Evolutionary conservation across 2,797 vertebrate genomes (phyloP), one percentile per base, ranked within the genome.

Genomic region (Lagodon rhomboides): DNA sequence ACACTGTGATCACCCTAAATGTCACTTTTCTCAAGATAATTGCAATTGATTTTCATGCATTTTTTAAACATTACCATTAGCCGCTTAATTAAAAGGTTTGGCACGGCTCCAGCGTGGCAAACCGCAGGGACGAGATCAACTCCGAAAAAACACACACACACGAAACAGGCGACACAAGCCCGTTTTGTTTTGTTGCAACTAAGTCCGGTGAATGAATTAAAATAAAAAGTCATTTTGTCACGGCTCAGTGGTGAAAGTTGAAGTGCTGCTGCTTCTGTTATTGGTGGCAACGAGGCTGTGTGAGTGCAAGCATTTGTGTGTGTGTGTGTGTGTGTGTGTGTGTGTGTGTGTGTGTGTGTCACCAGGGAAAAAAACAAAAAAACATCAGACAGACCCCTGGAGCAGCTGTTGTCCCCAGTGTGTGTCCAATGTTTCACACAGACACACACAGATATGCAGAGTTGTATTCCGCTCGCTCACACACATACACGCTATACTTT

Each of bases 341-440:
- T 27, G 27, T 27, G 27, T 27, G 27, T 27, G 27, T 68, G n/a
- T 76, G 68, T 44, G 58, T 63, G 75, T 85, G 75, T 87, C 83
- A 85, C 74, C 38, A 77, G 77, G 75, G 72, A 16, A 58, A 59
- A 69, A 55, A 61, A 62, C 76, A 66, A 62, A 65, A 69, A 74
- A 71, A 25, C 68, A 79, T 80, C 80, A 65, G 80, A 82, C 87
- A 85, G 79, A 84, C 85, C 89, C 89, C 85, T 73, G 81, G 75
- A 92, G 89, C 90, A 91, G 87, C 88, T 87, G 90, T 72, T 89
- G 83, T 91, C 86, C 79, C 88, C 67, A 77, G 82, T 6, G 79
- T 6, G 79, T 73, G 65, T 54, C 50, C 83, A 75, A 61, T 67
- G 60, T 68, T 83, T 68, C 41, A 44, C 46, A 12, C 46, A 65